Percentiles rank a stretch among this genome's conserved stretches.
phyloP scores from a whole-genome alignment of 2,888 invertebrate genomes.

The Bellardia pandia region DNA sequence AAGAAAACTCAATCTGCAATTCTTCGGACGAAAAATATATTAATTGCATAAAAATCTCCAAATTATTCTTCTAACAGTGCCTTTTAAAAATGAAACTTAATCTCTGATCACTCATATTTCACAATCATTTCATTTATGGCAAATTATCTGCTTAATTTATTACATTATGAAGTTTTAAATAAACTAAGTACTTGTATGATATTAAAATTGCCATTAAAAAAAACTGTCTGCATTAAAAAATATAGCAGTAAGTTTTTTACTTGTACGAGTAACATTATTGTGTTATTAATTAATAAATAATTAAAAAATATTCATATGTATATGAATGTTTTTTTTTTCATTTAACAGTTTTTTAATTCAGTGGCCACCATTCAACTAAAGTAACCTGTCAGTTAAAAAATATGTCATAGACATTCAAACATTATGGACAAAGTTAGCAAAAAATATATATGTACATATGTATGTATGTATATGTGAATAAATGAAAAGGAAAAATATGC shows the following conservation, averaged over 20 bases:
- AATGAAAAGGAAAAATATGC: background rate
- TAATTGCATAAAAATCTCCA: no score
- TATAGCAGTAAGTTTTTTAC: background rate
- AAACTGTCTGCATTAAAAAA: conserved; percentile 3
- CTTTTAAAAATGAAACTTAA: no score
- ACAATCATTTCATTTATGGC: no score
- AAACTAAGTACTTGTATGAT: conserved; percentile 6
- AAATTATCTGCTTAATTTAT: background rate
- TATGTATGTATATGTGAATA: background rate
- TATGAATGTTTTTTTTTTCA: background rate
- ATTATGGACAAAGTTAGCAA: conserved; percentile 29
- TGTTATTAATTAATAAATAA: conserved; percentile 61
- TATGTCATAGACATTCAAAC: conserved; percentile 48
- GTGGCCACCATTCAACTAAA: conserved; percentile 31
- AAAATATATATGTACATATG: background rate
- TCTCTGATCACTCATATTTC: no score
- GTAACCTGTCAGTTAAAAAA: conserved; percentile 38
- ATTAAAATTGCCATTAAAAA: conserved; percentile 30
- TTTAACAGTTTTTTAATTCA: conserved; percentile 35
- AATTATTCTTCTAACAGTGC: no score
- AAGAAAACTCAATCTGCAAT: no score
- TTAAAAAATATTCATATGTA: conserved; percentile 33
- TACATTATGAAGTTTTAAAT: background rate
- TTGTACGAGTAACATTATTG: background rate
- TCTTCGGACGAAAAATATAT: no score